Evolutionary conservation across 2,888 invertebrate genomes (phyloP), one percentile per base, ranked within the genome.

Genomic region (Blomia tropicalis): DNA sequence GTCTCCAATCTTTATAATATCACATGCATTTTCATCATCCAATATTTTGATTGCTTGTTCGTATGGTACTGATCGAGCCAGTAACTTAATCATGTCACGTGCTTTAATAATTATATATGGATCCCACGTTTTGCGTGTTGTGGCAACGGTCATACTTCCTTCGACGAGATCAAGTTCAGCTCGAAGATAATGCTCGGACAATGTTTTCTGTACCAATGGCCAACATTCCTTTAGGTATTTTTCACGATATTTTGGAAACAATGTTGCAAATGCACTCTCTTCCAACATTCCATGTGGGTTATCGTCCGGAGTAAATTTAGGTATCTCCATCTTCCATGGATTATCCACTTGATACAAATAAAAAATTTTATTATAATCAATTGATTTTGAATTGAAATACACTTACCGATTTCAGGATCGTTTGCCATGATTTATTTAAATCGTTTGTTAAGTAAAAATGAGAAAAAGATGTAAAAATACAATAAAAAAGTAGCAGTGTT

Each of bases 181-280:
- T 70, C 83, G 82, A 11, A 96, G 65, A 75, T 68, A 81, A 73
- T 87, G 81, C 70, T 88, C 87, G 31, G 78, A 78, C 23, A 98
- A 75, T 0, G 83, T 79, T 75, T 90, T 90, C 71, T 91, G 83
- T 0, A 98, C 87, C 2, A 96, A 76, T 0, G 93, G 89, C 95
- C 95, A 98, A 71, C 87, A 87, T 77, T 93, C 87, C 70, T 84
- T 83, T 7, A 98, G 75, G 75, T 98, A 98, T 70, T 88, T 85
- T 75, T 99, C 98, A 64, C 96, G 80, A 72, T 98, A 98, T 74
- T 91, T 90, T 0, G 98, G 98, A 75, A 98, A 98, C 19, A 96
- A 76, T 1, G 90, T 90, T 0, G 93, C 92, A 76, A 99, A 99
- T 4, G 89, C 87, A 73, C 92, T 93, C 77, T 96, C 93, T 73